These are phyloP conservation scores for Periophthalmodon schlosseri DNA, from an alignment of 2,113 vertebrate species.

Conservation along the genomic window DNA sequence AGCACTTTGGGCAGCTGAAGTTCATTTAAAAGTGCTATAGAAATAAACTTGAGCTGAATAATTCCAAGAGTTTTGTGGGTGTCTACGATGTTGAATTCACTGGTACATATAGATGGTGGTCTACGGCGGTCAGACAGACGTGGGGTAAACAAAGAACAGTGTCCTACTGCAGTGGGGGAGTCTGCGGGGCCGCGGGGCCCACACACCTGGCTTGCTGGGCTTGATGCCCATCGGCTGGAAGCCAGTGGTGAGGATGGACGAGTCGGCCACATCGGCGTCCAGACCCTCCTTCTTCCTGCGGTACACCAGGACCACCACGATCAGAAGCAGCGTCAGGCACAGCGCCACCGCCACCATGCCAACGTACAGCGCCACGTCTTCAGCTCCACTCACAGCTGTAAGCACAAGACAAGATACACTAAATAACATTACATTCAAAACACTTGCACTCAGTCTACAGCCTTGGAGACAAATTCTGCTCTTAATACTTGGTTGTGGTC, in stretches of 20 bases:
- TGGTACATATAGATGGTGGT: slow-evolving; percentile 53
- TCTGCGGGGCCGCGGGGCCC: slow-evolving; percentile 75
- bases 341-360: slow-evolving; percentile 92
- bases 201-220: slow-evolving; percentile 95
- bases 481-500: slow-evolving; percentile 2
- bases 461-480: not conserved
- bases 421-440: slow-evolving; percentile 2
- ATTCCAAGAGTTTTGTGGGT: not conserved
- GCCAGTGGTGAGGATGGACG: slow-evolving; percentile 97
- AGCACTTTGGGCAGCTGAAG: too few relatives aligned
- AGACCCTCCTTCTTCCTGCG: slow-evolving; percentile 93
- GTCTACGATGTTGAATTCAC: slow-evolving; percentile 34
- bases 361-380: slow-evolving; percentile 93
- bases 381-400: slow-evolving; percentile 82
- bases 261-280: slow-evolving; percentile 94
- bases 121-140: slow-evolving; percentile 45
- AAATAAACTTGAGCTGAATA: too few relatives aligned
- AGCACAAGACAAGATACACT: not conserved
- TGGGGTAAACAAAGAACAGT: slow-evolving; percentile 69
- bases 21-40: too few relatives aligned
- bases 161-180: slow-evolving; percentile 78
- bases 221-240: slow-evolving; percentile 99
- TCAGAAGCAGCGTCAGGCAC: slow-evolving; percentile 90
- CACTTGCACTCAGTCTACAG: not conserved
- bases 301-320: slow-evolving; percentile 90